These are phyloP conservation scores for Hesperophylax magnus DNA, from an alignment of 1,140 invertebrate genomes.

Conservation along the genomic window DNA sequence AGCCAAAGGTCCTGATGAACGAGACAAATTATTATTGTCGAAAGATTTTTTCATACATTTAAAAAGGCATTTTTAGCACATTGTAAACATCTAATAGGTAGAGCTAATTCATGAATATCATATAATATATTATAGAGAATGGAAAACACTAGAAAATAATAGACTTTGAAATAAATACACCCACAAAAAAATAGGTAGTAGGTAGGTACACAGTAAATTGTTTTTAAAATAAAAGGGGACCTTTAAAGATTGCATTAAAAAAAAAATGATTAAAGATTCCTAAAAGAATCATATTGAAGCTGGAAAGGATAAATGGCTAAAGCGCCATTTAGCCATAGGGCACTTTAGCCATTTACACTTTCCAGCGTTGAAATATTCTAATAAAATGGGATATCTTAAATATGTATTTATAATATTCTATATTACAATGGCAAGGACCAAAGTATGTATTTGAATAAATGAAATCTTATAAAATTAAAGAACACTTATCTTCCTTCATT, in stretches of 20 bases:
- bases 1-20: slow-evolving; percentile 1
- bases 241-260: slow-evolving; percentile 7
- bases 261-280: neutral
- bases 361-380: too few species aligned
- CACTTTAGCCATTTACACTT: too few species aligned
- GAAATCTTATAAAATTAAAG: slow-evolving; percentile 27
- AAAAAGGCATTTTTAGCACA: slow-evolving; percentile 38
- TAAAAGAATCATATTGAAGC: neutral
- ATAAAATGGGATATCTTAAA: slow-evolving; percentile 21
- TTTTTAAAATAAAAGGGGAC: neutral
- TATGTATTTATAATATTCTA: slow-evolving; percentile 29
- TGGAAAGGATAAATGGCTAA: too few species aligned
- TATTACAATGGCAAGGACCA: slow-evolving; percentile 23
- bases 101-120: slow-evolving; percentile 17
- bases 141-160: slow-evolving; percentile 25
- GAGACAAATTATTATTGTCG: slow-evolving; percentile 34
- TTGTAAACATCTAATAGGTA: slow-evolving; percentile 28
- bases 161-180: slow-evolving; percentile 2
- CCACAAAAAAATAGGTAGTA: neutral
- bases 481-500: slow-evolving; percentile 15
- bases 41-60: slow-evolving; percentile 25
- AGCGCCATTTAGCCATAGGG: too few species aligned
- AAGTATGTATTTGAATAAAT: slow-evolving; percentile 4
- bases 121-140: neutral
- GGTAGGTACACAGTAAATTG: neutral